These are phyloP conservation scores for Oeneis ivallda DNA, from an alignment of 2,888 invertebrate genomes.

Conservation along the genomic window DNA sequence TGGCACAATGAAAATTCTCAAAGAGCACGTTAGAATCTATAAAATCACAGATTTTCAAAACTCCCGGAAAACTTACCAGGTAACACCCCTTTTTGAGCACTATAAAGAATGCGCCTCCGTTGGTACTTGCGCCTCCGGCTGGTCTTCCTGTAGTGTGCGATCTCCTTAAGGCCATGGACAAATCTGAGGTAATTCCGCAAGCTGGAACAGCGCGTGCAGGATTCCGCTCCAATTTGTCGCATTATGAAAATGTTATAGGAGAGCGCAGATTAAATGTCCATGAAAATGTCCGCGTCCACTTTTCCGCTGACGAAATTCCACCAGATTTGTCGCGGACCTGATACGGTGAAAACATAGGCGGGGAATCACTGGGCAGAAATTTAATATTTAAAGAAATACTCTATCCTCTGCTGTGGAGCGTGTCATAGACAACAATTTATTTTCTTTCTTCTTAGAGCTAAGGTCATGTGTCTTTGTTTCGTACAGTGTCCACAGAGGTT, in stretches of 20 bases:
- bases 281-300: too few species aligned
- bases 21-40: too few species aligned
- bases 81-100: neutral
- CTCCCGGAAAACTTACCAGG: too few species aligned
- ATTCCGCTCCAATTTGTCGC: neutral
- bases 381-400: constrained; percentile 39
- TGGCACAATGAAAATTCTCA: too few species aligned
- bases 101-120: neutral
- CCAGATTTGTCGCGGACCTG: neutral
- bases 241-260: neutral
- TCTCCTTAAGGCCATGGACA: neutral
- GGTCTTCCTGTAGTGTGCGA: neutral
- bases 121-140: neutral
- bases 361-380: constrained; percentile 31
- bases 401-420: constrained; percentile 40
- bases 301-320: neutral
- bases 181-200: too few species aligned
- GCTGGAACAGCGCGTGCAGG: too few species aligned
- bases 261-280: too few species aligned
- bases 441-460: constrained; percentile 22
- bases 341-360: constrained; percentile 47
- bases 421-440: constrained; percentile 37
- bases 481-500: constrained; percentile 18
- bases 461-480: constrained; percentile 24
- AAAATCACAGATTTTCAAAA: too few species aligned